Evolutionary conservation across 2,888 invertebrate genomes (phyloP), one percentile per base, ranked within the genome.

Genomic region (Macroteleia sp.): DNA sequence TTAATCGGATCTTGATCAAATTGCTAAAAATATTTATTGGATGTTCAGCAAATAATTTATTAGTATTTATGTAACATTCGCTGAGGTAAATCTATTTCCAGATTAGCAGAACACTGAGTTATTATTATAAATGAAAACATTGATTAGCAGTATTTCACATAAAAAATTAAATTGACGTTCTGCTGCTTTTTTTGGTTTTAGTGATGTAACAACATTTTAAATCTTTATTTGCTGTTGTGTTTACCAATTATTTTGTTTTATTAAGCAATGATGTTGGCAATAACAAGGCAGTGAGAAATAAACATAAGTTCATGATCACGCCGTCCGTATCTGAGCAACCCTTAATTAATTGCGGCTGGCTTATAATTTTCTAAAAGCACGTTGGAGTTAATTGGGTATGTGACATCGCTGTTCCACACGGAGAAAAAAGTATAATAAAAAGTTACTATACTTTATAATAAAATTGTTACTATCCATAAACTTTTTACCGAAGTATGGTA

Each of bases 21-120:
- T n/a, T n/a, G n/a, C n/a, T n/a, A n/a, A 34, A 59, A 46, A 59
- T 32, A 46, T 59, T 59, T 34, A 46, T 59, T 19, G 46, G 34
- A 20, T n/a, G 12, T 16, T 22, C 20, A 1, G 22, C 20, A 14
- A 22, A 46, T 44, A 22, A 59, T 59, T 59, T 59, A 59, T 59
- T 59, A 46, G 46, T 34, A 34, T 19, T 46, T 46, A 17, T 16
- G 20, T 30, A 30, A 34, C 44, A 8, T 46, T 59, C 20, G 25
- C 3, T 25, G 6, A 59, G 44, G 17, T 34, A 46, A 34, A n/a
- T n/a, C 12, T 22, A 36, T 36, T 36, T 52, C 3, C 39, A 54
- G 17, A 32, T 34, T 10, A 9, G 2, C 34, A 30, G 12, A 34
- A 20, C 6, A 25, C 6, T 25, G 25, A 25, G 6, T 25, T 5